Evolutionary conservation across 2,888 invertebrate species (phyloP).

Genomic region (Fissipunctia ypsillon): DNA sequence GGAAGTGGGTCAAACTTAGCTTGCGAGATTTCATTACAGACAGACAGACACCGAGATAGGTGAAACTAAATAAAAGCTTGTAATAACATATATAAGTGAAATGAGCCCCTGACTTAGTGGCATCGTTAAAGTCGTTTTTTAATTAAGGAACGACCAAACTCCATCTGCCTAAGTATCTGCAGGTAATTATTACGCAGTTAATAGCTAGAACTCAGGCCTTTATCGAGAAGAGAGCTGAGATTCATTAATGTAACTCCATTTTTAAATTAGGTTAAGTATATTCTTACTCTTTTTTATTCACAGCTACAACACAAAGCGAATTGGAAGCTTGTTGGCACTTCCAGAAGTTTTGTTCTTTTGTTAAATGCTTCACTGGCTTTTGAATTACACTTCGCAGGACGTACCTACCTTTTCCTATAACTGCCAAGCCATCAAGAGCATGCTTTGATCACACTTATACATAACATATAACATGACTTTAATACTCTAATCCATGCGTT

Average conservation of each 20-base stretch:
- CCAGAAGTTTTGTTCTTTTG: conserved; percentile 19
- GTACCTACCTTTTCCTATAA: too few species aligned
- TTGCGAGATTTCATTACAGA: too few species aligned
- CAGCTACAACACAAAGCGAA: conserved; percentile 27
- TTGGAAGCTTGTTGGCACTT: conserved; percentile 37
- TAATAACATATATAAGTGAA: conserved; percentile 49
- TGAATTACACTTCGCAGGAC: background rate
- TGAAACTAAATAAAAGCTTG: too few species aligned
- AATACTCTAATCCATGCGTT: too few species aligned
- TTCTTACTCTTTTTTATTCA: conserved; percentile 37
- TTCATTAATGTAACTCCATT: conserved; percentile 43
- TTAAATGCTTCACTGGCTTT: conserved; percentile 6
- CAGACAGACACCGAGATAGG: too few species aligned
- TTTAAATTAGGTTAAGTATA: conserved; percentile 52
- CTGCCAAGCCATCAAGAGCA: background rate
- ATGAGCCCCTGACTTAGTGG: conserved; percentile 54
- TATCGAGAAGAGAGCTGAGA: conserved; percentile 39
- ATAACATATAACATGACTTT: too few species aligned
- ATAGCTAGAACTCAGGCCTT: conserved; percentile 49
- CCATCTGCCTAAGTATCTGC: conserved; percentile 44
- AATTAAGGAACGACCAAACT: conserved; percentile 65
- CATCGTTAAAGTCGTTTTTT: conserved; percentile 62
- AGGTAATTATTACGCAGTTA: conserved; percentile 59
- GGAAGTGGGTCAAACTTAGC: too few species aligned
- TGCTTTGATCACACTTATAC: background rate